Evolutionary conservation across 2,888 invertebrate genomes (phyloP), one percentile per base, ranked within the genome.

Genomic region (Colostygia pectinataria): DNA sequence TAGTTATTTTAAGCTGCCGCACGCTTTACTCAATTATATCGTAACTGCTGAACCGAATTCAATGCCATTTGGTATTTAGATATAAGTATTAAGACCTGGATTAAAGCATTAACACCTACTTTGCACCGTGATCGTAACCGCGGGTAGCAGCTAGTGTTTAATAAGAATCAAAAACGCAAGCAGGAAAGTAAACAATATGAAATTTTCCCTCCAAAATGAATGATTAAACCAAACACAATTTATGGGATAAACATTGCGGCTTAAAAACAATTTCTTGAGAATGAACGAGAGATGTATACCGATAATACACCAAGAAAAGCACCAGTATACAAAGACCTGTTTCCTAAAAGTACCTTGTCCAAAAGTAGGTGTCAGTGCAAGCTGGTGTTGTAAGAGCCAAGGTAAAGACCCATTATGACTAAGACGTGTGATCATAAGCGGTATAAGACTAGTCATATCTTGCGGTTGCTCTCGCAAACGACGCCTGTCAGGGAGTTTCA

Each of bases 231-330:
- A 45, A 52, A 55, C 51, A 33, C 53, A 47, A 57, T 54, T 39
- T 46, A 42, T 29, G 38, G 46, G 42, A 47, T 46, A 42, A 52
- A 52, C 52, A 47, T 39, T 46, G 52, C 38, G 46, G 52, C 52
- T 52, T 32, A 18, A 46, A 51, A 52, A 52, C 52, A 52, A 52
- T 52, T 46, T 52, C 52, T 38, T 12, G 28, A 15, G 38, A 50
- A 36, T 24, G 37, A 23, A 46, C 42, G 8, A 33, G 33, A 41
- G 25, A 41, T 41, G 36, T 38, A 29, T 39, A 33, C 37, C 51
- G 45, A 51, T 44, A 42, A 41, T 42, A 38, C 29, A 5, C 9
- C 6, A 14, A 38, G 32, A 34, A 31, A 4, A 9, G 5, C 36
- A 13, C 51, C 46, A 46, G n/a, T 7, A 1, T 38, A 27, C 3